phyloP scores from a whole-genome alignment of 2,113 vertebrate species.

The Spermophilus dauricus region DNA sequence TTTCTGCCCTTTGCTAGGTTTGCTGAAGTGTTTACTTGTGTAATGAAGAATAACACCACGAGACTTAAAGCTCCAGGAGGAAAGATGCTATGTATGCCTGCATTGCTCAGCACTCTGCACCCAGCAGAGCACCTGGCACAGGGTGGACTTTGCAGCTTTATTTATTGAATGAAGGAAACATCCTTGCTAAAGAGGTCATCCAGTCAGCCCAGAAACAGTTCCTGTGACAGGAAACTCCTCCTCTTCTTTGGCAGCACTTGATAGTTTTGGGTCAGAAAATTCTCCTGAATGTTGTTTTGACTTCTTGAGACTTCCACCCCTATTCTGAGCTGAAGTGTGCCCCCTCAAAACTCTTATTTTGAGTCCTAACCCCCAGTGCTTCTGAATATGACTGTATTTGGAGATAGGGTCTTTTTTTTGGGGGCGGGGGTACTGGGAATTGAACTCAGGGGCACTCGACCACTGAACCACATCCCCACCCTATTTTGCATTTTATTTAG shows the following conservation, averaged over 20 bases:
- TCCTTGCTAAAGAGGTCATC: background rate
- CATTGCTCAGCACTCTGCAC: background rate
- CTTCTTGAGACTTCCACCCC: background rate
- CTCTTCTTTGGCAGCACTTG: conserved; percentile 13
- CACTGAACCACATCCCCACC: too few species aligned
- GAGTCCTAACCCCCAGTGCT: background rate
- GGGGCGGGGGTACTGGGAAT: too few species aligned
- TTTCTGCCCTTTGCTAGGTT: background rate
- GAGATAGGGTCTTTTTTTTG: background rate
- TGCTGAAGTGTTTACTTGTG: background rate
- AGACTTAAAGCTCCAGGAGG: background rate
- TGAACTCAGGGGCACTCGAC: too few species aligned
- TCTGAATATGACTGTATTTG: too few species aligned
- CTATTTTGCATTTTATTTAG: too few species aligned
- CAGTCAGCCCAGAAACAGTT: background rate
- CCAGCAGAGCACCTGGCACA: background rate
- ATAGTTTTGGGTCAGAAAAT: background rate
- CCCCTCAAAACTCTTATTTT: background rate
- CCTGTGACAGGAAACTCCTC: background rate
- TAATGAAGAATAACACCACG: background rate
- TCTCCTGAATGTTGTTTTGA: background rate
- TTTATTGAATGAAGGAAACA: background rate
- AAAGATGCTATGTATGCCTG: background rate
- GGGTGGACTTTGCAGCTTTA: background rate
- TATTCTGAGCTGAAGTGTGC: too few species aligned